Evolutionary conservation across 1,140 invertebrate genomes (phyloP).

Genomic region (Rhopalosiphum padi): DNA sequence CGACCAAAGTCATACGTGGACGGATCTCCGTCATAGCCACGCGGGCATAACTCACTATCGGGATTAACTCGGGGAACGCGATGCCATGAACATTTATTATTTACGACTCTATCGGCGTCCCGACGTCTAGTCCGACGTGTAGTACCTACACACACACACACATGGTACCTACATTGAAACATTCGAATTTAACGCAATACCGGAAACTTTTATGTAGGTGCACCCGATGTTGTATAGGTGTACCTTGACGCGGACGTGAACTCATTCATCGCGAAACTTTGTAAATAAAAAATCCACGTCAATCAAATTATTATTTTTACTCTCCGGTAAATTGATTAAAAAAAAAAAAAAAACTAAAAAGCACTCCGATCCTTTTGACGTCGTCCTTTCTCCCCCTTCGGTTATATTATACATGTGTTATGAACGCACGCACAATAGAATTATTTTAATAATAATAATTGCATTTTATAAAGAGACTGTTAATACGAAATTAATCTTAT

Average conservation of each 20-base stretch:
- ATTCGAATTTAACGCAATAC: constrained; percentile 4
- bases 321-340: neutral
- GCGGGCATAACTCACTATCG: neutral
- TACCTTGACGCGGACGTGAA: neutral
- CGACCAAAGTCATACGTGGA: neutral
- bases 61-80: neutral
- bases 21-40: neutral
- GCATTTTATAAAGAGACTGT: neutral
- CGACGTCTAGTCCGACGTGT: neutral
- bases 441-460: constrained; percentile 9
- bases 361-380: neutral
- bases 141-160: no score
- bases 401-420: neutral
- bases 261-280: neutral
- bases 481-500: neutral
- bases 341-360: constrained; percentile 7
- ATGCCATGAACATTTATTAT: neutral
- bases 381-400: neutral
- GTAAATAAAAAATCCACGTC: constrained; percentile 12
- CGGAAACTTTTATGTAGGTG: neutral
- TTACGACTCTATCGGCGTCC: neutral
- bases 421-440: neutral
- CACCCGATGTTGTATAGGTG: neutral
- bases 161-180: neutral
- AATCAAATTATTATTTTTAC: constrained; percentile 14